These are phyloP conservation scores for Danio jaintianensis DNA, from an alignment of 2,797 vertebrate species.

Conservation along the genomic window DNA sequence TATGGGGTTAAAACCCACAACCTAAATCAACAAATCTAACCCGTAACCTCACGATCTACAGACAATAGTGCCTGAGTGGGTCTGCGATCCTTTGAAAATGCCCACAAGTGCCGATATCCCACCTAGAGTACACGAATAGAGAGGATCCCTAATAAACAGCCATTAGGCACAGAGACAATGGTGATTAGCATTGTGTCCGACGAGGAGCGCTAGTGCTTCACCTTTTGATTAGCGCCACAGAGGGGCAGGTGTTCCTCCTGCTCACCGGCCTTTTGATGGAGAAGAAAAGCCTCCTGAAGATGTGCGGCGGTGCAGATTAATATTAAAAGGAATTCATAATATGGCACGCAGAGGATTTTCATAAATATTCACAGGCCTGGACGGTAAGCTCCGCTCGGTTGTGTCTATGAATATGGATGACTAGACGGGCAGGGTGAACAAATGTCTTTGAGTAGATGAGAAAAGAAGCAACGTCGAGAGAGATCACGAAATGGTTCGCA, in stretches of 20 bases:
- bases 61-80: background rate
- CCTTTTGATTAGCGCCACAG: constrained; percentile 54
- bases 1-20: constrained; percentile 6
- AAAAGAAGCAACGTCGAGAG: constrained; percentile 30
- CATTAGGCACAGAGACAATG: constrained; percentile 50
- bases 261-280: constrained; percentile 52
- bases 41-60: background rate
- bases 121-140: constrained; percentile 35
- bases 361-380: constrained; percentile 69
- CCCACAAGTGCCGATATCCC: constrained; percentile 6
- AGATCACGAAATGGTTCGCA: background rate
- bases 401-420: constrained; percentile 68
- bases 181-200: constrained; percentile 45
- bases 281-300: constrained; percentile 55
- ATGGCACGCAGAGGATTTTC: constrained; percentile 63
- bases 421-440: constrained; percentile 60
- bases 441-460: constrained; percentile 50
- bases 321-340: constrained; percentile 69
- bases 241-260: constrained; percentile 58
- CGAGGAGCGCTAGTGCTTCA: constrained; percentile 21
- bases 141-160: constrained; percentile 37
- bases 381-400: constrained; percentile 63
- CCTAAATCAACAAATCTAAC: background rate
- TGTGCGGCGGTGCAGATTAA: constrained; percentile 65
- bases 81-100: constrained; percentile 14